A percentile compares a stretch with the other conserved stretches of the same genome.
Evolutionary conservation across 2,888 invertebrate genomes (phyloP).

Genomic region (Acanthosepion esculentum): DNA sequence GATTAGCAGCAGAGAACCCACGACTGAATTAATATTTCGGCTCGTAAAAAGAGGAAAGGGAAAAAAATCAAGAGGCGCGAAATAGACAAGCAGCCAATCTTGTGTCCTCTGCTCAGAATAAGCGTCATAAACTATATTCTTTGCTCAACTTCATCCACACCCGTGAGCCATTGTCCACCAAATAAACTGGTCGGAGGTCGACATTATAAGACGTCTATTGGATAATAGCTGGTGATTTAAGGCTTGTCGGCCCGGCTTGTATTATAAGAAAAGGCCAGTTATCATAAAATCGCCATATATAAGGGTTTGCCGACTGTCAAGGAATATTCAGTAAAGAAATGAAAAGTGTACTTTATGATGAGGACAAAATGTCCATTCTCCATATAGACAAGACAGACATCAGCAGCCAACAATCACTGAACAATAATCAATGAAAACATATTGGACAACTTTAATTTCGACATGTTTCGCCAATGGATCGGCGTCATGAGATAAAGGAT

Average conservation of each 20-base stretch:
- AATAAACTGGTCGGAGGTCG: conserved; percentile 33
- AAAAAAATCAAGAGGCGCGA: background rate
- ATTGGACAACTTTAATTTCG: background rate
- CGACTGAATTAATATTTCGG: background rate
- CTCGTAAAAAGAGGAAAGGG: background rate
- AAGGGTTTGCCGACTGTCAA: background rate
- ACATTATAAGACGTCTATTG: background rate
- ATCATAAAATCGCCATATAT: conserved; percentile 23
- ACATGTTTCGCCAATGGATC: too few relatives aligned
- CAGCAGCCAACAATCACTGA: background rate
- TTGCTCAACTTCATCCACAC: background rate
- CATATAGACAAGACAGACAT: background rate
- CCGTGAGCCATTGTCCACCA: conserved; percentile 20
- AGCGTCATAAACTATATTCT: conserved; percentile 14
- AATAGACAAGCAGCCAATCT: conserved; percentile 5
- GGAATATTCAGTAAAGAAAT: background rate
- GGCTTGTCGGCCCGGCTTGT: background rate
- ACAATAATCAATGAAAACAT: background rate
- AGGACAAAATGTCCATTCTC: background rate
- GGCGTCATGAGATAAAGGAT: too few relatives aligned
- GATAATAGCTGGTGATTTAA: background rate
- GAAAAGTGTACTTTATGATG: background rate
- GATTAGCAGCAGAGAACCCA: background rate
- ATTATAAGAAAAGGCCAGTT: conserved; percentile 23
- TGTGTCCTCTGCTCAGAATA: background rate